phyloP scores from a whole-genome alignment of 2,797 vertebrate species.

The Sebastes steindachneri region DNA sequence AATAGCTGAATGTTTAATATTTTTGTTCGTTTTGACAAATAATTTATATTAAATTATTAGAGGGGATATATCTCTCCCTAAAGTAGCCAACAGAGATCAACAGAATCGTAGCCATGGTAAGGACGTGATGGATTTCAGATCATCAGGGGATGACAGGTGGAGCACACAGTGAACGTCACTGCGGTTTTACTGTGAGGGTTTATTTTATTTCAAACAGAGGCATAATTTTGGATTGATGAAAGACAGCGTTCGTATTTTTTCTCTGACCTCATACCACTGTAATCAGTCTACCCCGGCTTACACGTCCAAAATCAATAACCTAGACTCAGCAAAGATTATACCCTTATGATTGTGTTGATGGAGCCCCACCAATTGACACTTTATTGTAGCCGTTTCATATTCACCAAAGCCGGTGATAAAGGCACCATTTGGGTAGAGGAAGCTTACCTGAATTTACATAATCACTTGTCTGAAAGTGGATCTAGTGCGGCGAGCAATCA shows the following conservation, averaged over 20 bases:
- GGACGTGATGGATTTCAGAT: constrained; percentile 12
- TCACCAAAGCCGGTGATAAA: constrained; percentile 58
- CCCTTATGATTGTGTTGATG: constrained; percentile 57
- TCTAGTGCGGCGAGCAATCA: constrained; percentile 50
- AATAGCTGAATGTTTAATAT: background rate
- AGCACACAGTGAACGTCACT: background rate
- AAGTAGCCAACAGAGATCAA: background rate
- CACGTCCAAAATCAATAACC: constrained; percentile 66
- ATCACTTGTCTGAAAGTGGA: constrained; percentile 61
- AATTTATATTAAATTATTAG: background rate
- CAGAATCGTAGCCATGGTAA: background rate
- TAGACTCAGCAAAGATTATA: constrained; percentile 57
- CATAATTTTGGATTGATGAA: constrained; percentile 15
- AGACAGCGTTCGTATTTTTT: background rate
- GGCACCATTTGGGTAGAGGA: constrained; percentile 41
- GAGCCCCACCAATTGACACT: constrained; percentile 56
- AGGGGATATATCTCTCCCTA: background rate
- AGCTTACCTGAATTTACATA: constrained; percentile 65
- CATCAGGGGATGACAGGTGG: constrained; percentile 25
- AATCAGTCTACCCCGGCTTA: constrained; percentile 45
- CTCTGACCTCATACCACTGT: constrained; percentile 23
- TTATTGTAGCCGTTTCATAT: constrained; percentile 52
- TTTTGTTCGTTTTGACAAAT: background rate
- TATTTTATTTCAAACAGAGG: constrained; percentile 10
- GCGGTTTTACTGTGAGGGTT: constrained; percentile 21